Conservation (phyloP, 1,140 invertebrate species). For the Nymphalis io region DNA sequence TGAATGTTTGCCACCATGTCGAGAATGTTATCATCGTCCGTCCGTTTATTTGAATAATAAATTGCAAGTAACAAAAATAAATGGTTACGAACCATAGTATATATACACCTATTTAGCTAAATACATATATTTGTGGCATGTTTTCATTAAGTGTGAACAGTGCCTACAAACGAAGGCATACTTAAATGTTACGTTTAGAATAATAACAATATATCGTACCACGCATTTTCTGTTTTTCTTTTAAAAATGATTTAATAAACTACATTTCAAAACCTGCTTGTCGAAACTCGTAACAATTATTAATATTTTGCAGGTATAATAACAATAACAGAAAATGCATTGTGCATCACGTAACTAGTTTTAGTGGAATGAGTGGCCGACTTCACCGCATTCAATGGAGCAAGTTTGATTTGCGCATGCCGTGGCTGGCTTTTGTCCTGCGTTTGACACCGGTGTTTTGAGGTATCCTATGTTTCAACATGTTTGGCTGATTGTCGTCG, state of each 20-base stretch:
- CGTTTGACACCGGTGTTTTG: slow-evolving; percentile 70
- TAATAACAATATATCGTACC: slow-evolving; percentile 44
- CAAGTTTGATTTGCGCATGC: slow-evolving; percentile 78
- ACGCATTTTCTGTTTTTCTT: slow-evolving; percentile 62
- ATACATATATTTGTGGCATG: slow-evolving; percentile 24
- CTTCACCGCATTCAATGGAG: slow-evolving; percentile 77
- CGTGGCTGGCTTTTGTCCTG: slow-evolving; percentile 72
- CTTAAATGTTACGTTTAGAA: slow-evolving; percentile 39
- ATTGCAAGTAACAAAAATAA: slow-evolving; percentile 19
- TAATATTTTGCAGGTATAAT: slow-evolving; percentile 51
- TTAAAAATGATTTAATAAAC: background rate
- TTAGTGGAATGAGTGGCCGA: slow-evolving; percentile 79
- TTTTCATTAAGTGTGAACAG: slow-evolving; percentile 26
- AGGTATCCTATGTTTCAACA: slow-evolving; percentile 70
- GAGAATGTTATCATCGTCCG: slow-evolving; percentile 72
- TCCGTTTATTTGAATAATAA: slow-evolving; percentile 18
- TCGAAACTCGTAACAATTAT: background rate
- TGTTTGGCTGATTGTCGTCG: slow-evolving; percentile 74
- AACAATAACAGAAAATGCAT: slow-evolving; percentile 65
- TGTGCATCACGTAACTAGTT: slow-evolving; percentile 65
- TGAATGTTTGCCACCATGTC: slow-evolving; percentile 65
- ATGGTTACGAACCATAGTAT: slow-evolving; percentile 14
- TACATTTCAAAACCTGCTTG: background rate
- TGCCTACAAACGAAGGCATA: slow-evolving; percentile 27
- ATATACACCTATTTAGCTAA: slow-evolving; percentile 26